Conservation (phyloP, 2,888 invertebrate genomes). For the Tenthredo scrophulariae region DNA sequence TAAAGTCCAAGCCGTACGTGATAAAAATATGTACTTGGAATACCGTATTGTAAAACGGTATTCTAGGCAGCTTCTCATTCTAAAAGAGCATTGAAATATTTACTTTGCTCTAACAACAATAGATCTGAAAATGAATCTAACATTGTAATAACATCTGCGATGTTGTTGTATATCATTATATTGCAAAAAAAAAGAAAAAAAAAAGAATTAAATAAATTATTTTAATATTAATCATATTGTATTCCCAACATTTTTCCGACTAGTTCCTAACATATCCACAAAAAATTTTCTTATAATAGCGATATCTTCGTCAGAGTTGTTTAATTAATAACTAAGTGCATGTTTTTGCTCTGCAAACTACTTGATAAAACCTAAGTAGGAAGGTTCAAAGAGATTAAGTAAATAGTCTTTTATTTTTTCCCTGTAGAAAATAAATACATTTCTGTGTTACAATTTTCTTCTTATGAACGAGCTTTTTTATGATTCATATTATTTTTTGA, state of each 20-base stretch:
- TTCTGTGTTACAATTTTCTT: not conserved
- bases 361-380: too few species aligned
- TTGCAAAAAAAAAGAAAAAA: conserved; percentile 11
- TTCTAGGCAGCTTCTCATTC: not conserved
- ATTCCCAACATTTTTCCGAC: not conserved
- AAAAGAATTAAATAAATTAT: conserved; percentile 39
- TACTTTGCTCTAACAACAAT: not conserved
- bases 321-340: not conserved
- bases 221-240: conserved; percentile 21
- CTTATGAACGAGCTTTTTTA: not conserved
- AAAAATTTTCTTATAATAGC: not conserved
- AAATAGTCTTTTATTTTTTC: conserved; percentile 10
- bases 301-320: not conserved
- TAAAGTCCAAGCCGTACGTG: not conserved
- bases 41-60: not conserved
- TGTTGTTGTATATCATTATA: conserved; percentile 70
- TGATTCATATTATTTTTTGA: not conserved
- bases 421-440: conserved; percentile 8
- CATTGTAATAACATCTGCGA: conserved; percentile 63
- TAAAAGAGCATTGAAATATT: not conserved
- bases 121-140: not conserved
- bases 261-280: not conserved
- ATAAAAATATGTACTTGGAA: conserved; percentile 7
- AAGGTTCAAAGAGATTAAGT: not conserved
- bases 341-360: too few species aligned